Base-by-base conservation (phyloP, 1,140 invertebrate species). In the Cepaea nemoralis region DNA sequence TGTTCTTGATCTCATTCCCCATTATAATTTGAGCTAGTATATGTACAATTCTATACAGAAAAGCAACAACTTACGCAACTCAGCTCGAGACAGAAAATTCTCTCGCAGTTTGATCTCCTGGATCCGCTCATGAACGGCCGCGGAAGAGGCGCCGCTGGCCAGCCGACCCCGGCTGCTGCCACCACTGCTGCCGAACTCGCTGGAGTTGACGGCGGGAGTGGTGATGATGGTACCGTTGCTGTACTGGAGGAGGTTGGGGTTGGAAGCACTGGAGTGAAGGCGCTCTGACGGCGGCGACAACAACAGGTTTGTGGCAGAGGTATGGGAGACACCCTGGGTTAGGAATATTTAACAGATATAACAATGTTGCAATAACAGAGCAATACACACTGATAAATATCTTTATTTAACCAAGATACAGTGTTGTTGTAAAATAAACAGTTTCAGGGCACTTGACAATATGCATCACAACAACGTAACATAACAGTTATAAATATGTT, bases 31-130 rank as follows among this genome's bases (percentile, higher is more conserved):
- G 63, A 67, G 63, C 12, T 67, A 27, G 33, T 16, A 12, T 16
- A 67, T n/a, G n/a, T 16, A n/a, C n/a, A 55, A n/a, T 16, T 16
- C 50, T 16, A 55, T 55, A 16, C 14, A n/a, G n/a, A 55, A 55
- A n/a, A n/a, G n/a, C n/a, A 12, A 14, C 8, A 31, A 70, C 82
- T 83, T 83, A 91, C 91, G 92, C 88, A 94, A 93, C 89, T 95
- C 94, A 22, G 94, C 94, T 39, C 95, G 91, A 6, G 93, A 92
- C 1, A 94, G 90, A 90, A 95, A 95, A 90, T 95, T 94, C 81
- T 95, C 94, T 67, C 93, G 88, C 31, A 94, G 84, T 86, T 94
- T 94, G 80, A 94, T 93, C 82, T 95, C 94, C 76, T 87, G 85
- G 69, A 86, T 85, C 55, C 12, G 93, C 86, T 85, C 83, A 69